These are phyloP conservation scores for Gerris lacustris DNA, from an alignment of 2,888 invertebrate genomes.

Conservation along the genomic window DNA sequence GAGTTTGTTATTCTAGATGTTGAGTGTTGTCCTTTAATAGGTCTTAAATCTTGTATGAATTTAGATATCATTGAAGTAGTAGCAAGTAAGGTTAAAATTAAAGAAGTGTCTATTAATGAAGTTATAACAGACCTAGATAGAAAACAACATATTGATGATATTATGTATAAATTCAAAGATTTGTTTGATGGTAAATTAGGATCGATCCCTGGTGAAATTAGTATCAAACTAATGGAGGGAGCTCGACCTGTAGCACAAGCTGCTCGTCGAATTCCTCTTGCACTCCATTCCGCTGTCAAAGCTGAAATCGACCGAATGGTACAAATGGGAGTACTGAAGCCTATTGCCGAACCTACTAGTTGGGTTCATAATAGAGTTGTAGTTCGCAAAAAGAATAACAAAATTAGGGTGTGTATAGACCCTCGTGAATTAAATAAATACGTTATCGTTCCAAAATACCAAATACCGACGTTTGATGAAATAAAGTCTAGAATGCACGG, in stretches of 20 bases:
- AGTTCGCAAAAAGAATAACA: not conserved
- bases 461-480: slow-evolving; percentile 8
- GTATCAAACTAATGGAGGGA: not conserved
- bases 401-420: slow-evolving; percentile 10
- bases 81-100: not conserved
- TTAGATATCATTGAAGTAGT: not conserved
- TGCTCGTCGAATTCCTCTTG: not conserved
- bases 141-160: not conserved
- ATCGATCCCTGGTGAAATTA: not conserved
- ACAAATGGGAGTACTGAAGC: not conserved
- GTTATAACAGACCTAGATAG: not conserved
- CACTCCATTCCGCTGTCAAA: not conserved
- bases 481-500: slow-evolving; percentile 6
- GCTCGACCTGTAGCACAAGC: not conserved
- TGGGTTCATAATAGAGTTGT: not conserved
- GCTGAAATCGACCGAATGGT: not conserved
- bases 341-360: not conserved
- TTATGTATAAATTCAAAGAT: not conserved
- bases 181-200: not conserved
- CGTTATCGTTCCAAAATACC: slow-evolving; percentile 8
- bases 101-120: not conserved
- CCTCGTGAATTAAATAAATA: slow-evolving; percentile 9
- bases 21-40: not conserved
- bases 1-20: not conserved
- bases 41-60: not conserved